These are phyloP conservation scores for Australoheros facetus DNA, from an alignment of 2,797 vertebrate genomes.

Conservation along the genomic window DNA sequence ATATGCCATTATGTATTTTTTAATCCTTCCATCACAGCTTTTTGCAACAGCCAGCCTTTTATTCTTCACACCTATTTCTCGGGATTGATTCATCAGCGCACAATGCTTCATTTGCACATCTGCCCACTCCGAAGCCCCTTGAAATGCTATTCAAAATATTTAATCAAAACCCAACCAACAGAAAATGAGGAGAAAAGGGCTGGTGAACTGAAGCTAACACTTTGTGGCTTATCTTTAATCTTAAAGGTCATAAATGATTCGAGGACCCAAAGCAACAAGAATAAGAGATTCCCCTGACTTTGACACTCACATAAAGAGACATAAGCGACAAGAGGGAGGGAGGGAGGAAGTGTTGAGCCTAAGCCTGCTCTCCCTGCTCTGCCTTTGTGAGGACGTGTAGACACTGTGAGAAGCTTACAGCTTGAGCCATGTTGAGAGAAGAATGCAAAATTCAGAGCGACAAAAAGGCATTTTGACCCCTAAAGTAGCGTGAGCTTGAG, in stretches of 20 bases:
- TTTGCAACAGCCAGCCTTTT: conserved; percentile 15
- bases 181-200: conserved; percentile 12
- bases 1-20: conserved; percentile 20
- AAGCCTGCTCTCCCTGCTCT: conserved; percentile 37
- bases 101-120: conserved; percentile 55
- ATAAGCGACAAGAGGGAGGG: conserved; percentile 28
- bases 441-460: conserved; percentile 60
- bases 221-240: conserved; percentile 69
- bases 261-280: conserved; percentile 54
- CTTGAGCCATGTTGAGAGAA: conserved; percentile 40
- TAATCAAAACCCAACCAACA: conserved; percentile 51
- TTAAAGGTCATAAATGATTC: conserved; percentile 69
- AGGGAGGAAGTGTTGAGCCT: conserved; percentile 11
- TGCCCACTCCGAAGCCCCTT: conserved; percentile 48
- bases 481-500: conserved; percentile 50
- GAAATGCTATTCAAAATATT: conserved; percentile 54
- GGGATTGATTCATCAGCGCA: conserved; percentile 50
- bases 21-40: conserved; percentile 32
- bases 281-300: conserved; percentile 54
- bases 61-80: conserved; percentile 47
- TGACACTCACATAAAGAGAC: conserved; percentile 71
- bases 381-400: conserved; percentile 46
- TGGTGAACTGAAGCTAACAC: conserved; percentile 56
- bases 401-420: conserved; percentile 44
- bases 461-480: conserved; percentile 61